Percentiles rank a stretch among this genome's conserved stretches.
phyloP scores from a whole-genome alignment of 92 coral and sea anemone species.

The Micromussa lordhowensis region DNA sequence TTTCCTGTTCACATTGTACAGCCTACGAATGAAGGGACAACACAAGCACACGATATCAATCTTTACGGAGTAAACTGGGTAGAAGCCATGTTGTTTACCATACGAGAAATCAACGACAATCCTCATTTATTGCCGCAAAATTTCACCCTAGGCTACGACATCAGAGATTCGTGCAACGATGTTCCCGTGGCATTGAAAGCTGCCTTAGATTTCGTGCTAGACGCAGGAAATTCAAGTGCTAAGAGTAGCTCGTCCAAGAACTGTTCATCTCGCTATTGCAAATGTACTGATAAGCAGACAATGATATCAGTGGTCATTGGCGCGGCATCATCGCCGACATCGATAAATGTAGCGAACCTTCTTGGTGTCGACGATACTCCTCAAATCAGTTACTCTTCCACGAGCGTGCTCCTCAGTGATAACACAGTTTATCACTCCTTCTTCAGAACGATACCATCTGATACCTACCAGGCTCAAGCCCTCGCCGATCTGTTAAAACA shows the following conservation, averaged over 20 bases:
- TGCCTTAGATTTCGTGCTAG: slow-evolving; percentile 84
- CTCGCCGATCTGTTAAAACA: slow-evolving; percentile 85
- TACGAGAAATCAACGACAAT: slow-evolving; percentile 77
- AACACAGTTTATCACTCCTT: slow-evolving; percentile 80
- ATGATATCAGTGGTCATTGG: slow-evolving; percentile 87
- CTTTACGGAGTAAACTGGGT: slow-evolving; percentile 89
- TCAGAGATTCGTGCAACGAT: slow-evolving; percentile 93
- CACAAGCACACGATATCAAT: slow-evolving; percentile 65
- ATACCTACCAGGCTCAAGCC: slow-evolving; percentile 91
- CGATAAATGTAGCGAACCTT: slow-evolving; percentile 79
- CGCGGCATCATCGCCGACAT: slow-evolving; percentile 93
- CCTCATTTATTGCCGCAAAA: slow-evolving; percentile 50
- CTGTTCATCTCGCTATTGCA: slow-evolving; percentile 50
- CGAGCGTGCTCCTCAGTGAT: slow-evolving; percentile 90
- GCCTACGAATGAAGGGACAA: slow-evolving; percentile 31
- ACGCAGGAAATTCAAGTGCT: slow-evolving; percentile 48
- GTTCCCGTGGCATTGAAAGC: slow-evolving; percentile 75
- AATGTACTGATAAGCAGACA: slow-evolving; percentile 52
- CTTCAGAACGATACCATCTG: slow-evolving; percentile 97
- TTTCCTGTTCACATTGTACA: slow-evolving; percentile 83
- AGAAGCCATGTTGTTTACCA: slow-evolving; percentile 94
- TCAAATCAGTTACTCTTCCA: slow-evolving; percentile 97
- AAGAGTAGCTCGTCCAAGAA: slow-evolving; percentile 1
- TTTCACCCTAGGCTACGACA: slow-evolving; percentile 85
- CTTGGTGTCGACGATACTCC: slow-evolving; percentile 85